Conservation (phyloP, 1,140 invertebrate genomes). For the Adelges cooleyi region DNA sequence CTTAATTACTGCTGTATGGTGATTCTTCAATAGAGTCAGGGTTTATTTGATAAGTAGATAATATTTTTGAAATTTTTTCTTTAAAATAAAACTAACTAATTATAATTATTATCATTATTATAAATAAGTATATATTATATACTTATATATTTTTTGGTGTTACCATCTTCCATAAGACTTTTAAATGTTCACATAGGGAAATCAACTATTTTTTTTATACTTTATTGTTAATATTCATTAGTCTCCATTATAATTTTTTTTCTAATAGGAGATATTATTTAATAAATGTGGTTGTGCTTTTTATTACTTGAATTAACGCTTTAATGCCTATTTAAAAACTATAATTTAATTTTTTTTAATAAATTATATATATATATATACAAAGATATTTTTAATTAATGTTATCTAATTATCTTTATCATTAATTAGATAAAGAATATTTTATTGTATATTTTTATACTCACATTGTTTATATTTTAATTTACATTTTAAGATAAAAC, state of each 20-base stretch:
- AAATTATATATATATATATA: constrained; percentile 5
- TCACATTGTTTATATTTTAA: background rate
- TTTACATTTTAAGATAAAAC: background rate
- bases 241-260: background rate
- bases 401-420: background rate
- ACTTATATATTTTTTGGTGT: too few species aligned
- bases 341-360: constrained; percentile 8
- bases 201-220: constrained; percentile 1
- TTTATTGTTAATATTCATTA: constrained; percentile 2
- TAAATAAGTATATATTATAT: too few species aligned
- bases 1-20: background rate
- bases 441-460: constrained; percentile 23
- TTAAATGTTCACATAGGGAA: constrained; percentile 21
- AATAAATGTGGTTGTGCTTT: constrained; percentile 17
- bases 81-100: background rate
- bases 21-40: background rate
- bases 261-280: background rate
- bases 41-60: constrained; percentile 5
- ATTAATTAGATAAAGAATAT: constrained; percentile 3
- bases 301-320: background rate
- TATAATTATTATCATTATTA: background rate
- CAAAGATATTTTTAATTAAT: too few species aligned
- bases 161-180: constrained; percentile 27
- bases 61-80: background rate
- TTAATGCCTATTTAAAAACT: constrained; percentile 2